These are phyloP conservation scores for Ichneumon xanthorius DNA, from an alignment of 2,888 invertebrate species.

Conservation along the genomic window DNA sequence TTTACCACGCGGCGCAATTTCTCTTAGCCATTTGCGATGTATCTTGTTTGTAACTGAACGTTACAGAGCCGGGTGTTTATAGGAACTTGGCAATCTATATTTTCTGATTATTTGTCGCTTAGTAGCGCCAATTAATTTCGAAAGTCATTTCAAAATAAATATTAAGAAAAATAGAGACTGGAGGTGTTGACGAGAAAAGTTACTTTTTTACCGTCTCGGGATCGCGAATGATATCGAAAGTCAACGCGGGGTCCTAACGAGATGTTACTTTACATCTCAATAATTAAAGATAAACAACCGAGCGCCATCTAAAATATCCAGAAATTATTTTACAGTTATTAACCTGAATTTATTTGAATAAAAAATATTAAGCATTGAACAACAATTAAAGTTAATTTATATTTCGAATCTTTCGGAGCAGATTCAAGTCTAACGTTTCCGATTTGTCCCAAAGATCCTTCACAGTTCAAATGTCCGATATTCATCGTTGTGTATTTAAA, in stretches of 20 bases:
- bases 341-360: too few relatives aligned
- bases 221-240: slow-evolving; percentile 19
- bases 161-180: neutral
- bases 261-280: neutral
- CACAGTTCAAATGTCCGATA: neutral
- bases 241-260: too few relatives aligned
- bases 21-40: neutral
- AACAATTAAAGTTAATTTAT: too few relatives aligned
- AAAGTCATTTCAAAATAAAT: too few relatives aligned
- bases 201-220: slow-evolving; percentile 11
- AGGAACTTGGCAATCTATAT: neutral
- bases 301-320: neutral
- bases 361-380: too few relatives aligned
- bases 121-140: too few relatives aligned
- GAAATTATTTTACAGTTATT: too few relatives aligned
- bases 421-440: too few relatives aligned
- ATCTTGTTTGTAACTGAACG: neutral
- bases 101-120: neutral
- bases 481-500: slow-evolving; percentile 39
- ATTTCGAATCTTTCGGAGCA: too few relatives aligned
- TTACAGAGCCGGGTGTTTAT: neutral
- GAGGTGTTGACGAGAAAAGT: slow-evolving; percentile 27
- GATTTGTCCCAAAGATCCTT: too few relatives aligned
- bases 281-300: slow-evolving; percentile 11
- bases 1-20: neutral